Evolutionary conservation across 2,797 vertebrate genomes (phyloP).

Genomic region (Myioborus melanocephalus): DNA sequence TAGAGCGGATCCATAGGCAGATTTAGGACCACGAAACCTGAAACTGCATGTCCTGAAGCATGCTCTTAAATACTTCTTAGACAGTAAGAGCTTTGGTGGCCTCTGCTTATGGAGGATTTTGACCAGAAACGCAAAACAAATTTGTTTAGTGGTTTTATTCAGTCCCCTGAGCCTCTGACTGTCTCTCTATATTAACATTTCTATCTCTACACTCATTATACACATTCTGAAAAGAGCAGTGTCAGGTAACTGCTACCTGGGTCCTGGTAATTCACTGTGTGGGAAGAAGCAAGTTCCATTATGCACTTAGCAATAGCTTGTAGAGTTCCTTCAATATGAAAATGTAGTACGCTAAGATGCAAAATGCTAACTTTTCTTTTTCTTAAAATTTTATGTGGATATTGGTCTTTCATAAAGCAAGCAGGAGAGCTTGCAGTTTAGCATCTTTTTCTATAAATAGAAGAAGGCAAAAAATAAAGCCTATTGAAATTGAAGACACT

Average conservation of each 20-base stretch:
- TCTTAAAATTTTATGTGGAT: not conserved
- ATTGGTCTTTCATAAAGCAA: not conserved
- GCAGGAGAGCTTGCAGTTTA: not conserved
- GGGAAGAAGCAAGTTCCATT: constrained; percentile 1
- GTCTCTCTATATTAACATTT: not conserved
- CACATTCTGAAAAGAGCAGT: not conserved
- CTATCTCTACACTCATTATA: not conserved
- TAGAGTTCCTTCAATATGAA: not conserved
- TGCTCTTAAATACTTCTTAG: not conserved
- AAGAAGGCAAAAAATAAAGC: not conserved
- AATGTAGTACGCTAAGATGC: not conserved
- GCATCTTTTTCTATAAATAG: not conserved
- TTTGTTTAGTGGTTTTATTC: not conserved
- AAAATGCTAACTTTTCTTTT: not conserved
- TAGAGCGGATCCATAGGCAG: not conserved
- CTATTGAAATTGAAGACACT: not conserved
- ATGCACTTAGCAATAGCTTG: not conserved
- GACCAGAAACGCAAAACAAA: fast-evolving
- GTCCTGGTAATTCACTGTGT: not conserved
- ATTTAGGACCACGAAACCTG: not conserved
- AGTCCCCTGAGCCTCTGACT: not conserved
- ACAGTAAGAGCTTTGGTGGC: not conserved
- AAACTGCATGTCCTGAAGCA: not conserved
- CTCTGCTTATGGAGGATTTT: not conserved
- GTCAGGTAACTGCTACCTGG: not conserved